A percentile compares a stretch with the other conserved stretches of the same genome.
Conservation (phyloP, 37 sponge, comb jelly and placozoan genomes). For the Geodia barretti region DNA sequence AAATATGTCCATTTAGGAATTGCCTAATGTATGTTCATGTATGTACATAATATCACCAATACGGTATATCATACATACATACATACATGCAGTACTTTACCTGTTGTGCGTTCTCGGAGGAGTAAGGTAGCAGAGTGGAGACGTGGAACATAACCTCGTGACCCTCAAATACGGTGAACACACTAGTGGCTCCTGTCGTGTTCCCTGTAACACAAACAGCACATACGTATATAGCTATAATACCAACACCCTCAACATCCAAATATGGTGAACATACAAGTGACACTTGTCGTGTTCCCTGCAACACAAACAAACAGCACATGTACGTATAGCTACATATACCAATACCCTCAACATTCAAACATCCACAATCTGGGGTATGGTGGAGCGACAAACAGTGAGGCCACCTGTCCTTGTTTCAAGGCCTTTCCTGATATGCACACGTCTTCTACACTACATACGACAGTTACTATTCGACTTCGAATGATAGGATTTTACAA, state of each 20-base stretch:
- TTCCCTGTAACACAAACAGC: constrained; percentile 34
- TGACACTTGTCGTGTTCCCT: constrained; percentile 69
- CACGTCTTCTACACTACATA: too few species aligned
- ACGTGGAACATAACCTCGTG: constrained; percentile 94
- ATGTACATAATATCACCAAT: too few species aligned
- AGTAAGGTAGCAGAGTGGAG: constrained; percentile 81
- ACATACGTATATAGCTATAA: constrained; percentile 63
- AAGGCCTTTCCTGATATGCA: too few species aligned
- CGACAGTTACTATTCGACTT: too few species aligned
- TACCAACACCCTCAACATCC: constrained; percentile 86
- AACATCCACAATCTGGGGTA: too few species aligned
- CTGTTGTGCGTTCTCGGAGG: constrained; percentile 71
- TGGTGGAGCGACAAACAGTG: too few species aligned
- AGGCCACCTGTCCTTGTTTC: too few species aligned
- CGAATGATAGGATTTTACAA: too few species aligned
- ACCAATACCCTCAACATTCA: constrained; percentile 85
- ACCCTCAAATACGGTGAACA: constrained; percentile 80
- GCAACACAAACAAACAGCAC: background rate
- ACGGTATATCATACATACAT: too few species aligned
- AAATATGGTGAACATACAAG: constrained; percentile 74
- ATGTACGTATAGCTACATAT: constrained; percentile 70
- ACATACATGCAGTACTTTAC: too few species aligned
- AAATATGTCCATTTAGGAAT: too few species aligned
- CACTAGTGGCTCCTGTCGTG: constrained; percentile 73
- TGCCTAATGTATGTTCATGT: too few species aligned